Conservation (phyloP, 92 coral and sea anemone species). For the Heliopora coerulea region DNA sequence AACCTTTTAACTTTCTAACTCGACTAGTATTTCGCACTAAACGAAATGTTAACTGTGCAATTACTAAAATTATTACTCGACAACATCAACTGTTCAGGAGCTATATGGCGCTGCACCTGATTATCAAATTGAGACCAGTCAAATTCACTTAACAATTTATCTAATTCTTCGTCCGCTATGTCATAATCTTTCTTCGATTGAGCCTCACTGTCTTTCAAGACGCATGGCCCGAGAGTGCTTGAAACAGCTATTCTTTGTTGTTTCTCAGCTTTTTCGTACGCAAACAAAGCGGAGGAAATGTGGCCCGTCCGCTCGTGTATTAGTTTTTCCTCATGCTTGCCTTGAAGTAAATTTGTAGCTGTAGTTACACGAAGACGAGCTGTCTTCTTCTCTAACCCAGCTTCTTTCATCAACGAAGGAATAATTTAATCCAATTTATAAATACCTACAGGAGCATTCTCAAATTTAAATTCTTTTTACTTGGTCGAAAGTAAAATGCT, state of each 20-base stretch:
- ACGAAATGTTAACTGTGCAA: slow-evolving; percentile 3
- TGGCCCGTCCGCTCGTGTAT: too few species aligned
- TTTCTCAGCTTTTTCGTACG: not conserved
- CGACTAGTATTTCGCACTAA: not conserved
- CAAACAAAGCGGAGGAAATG: too few species aligned
- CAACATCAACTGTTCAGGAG: not conserved
- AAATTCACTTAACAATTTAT: not conserved
- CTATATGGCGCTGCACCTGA: not conserved
- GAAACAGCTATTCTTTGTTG: not conserved
- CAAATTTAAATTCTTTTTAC: too few species aligned
- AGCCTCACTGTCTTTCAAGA: not conserved
- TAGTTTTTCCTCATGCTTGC: too few species aligned
- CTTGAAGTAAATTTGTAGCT: too few species aligned
- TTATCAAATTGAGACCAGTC: not conserved
- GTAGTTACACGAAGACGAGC: too few species aligned
- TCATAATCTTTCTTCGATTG: not conserved
- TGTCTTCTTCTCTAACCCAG: too few species aligned
- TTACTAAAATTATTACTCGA: not conserved
- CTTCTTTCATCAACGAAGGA: too few species aligned
- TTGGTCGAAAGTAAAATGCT: too few species aligned
- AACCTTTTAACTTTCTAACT: not conserved
- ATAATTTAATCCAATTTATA: too few species aligned
- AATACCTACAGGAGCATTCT: too few species aligned
- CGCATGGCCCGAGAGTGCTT: not conserved
- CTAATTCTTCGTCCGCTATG: slow-evolving; percentile 1